Percentiles rank a stretch among this genome's conserved stretches.
These are phyloP conservation scores for Xanthorhoe designata DNA, from an alignment of 2,888 invertebrate species.

Conservation along the genomic window DNA sequence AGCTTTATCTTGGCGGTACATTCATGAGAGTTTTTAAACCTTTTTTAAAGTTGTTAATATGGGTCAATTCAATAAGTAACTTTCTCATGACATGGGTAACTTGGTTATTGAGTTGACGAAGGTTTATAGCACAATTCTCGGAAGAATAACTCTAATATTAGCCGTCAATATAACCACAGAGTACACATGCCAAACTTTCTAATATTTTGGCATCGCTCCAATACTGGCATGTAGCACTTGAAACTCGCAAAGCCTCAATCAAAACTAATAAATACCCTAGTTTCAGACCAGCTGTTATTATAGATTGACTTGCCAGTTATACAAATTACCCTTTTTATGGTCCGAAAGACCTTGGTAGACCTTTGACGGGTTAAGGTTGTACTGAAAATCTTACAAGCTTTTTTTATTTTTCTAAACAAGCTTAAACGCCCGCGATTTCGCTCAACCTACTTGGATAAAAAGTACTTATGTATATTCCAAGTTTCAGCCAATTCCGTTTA, in stretches of 20 bases:
- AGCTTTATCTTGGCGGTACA: too few species aligned
- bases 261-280: constrained; percentile 35
- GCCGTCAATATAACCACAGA: background rate
- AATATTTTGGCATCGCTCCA: constrained; percentile 25
- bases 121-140: too few species aligned
- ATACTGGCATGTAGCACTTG: constrained; percentile 18
- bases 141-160: background rate
- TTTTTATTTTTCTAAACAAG: background rate
- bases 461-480: too few species aligned
- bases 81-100: too few species aligned
- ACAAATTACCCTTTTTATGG: constrained; percentile 40
- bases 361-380: constrained; percentile 28
- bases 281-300: constrained; percentile 36
- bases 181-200: constrained; percentile 9
- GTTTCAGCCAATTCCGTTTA: too few species aligned
- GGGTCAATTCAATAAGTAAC: too few species aligned
- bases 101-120: background rate
- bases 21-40: too few species aligned
- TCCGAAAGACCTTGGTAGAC: constrained; percentile 35
- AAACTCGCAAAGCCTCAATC: constrained; percentile 35
- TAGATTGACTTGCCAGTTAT: constrained; percentile 35
- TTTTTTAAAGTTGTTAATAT: too few species aligned
- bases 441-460: too few species aligned
- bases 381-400: constrained; percentile 3
- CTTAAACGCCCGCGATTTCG: too few species aligned